These are phyloP conservation scores for Ophion slaviceki DNA, from an alignment of 2,888 invertebrate species.

Conservation along the genomic window DNA sequence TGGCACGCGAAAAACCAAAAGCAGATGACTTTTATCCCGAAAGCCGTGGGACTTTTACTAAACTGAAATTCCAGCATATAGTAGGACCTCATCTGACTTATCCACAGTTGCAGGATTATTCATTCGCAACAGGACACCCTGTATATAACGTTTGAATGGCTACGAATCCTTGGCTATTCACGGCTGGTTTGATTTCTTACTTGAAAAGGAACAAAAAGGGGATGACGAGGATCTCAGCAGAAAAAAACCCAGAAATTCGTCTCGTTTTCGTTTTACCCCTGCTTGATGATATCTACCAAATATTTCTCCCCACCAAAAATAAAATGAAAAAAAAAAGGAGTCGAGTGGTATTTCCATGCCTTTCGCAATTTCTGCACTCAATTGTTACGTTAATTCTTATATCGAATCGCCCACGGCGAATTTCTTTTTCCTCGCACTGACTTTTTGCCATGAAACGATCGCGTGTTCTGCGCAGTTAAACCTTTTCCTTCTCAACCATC, in stretches of 20 bases:
- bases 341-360: neutral
- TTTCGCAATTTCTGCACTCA: neutral
- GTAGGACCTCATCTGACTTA: too few species aligned
- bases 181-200: conserved; percentile 65
- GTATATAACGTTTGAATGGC: conserved; percentile 23
- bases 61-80: too few species aligned
- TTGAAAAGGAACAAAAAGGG: conserved; percentile 14
- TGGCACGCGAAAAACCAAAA: too few species aligned
- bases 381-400: neutral
- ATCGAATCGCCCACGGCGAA: neutral
- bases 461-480: conserved; percentile 8
- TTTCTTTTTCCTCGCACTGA: neutral
- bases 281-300: neutral
- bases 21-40: too few species aligned
- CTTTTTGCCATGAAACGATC: conserved; percentile 1
- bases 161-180: conserved; percentile 57
- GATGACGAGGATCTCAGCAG: conserved; percentile 6
- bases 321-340: neutral
- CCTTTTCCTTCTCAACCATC: conserved; percentile 40
- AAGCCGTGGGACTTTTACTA: too few species aligned
- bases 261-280: neutral
- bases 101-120: too few species aligned
- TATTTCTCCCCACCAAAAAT: neutral
- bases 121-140: too few species aligned
- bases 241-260: conserved; percentile 5